phyloP scores from a whole-genome alignment of 2,888 invertebrate genomes.

The Calameuta filiformis region DNA sequence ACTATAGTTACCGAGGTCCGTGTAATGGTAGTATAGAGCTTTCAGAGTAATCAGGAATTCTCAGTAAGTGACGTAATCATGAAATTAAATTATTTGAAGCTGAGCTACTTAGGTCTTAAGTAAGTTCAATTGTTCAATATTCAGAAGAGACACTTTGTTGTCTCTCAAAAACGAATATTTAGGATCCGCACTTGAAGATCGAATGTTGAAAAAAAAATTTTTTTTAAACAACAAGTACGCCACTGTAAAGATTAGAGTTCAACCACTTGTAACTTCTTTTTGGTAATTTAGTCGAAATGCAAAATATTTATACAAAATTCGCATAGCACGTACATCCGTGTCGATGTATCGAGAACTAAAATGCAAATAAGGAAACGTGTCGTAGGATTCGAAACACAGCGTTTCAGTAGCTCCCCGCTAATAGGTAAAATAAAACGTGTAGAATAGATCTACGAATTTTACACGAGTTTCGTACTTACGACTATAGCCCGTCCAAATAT shows the following conservation, averaged over 20 bases:
- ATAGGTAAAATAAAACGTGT: too few species aligned
- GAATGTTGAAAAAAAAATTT: neutral
- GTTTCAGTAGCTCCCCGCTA: too few species aligned
- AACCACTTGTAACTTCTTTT: neutral
- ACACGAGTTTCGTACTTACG: neutral
- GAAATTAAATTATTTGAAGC: neutral
- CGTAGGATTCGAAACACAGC: neutral
- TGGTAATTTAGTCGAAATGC: neutral
- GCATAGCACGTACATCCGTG: neutral
- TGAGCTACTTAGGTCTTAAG: neutral
- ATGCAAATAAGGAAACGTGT: neutral
- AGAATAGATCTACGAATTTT: neutral
- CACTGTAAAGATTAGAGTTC: neutral
- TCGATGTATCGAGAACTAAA: neutral
- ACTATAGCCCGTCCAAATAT: neutral
- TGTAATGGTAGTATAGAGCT: neutral
- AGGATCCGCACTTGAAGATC: neutral
- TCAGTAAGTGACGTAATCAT: neutral
- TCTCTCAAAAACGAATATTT: neutral
- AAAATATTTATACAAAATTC: neutral
- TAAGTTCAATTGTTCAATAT: neutral
- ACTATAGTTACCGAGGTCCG: neutral
- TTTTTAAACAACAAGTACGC: neutral
- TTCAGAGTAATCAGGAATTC: neutral
- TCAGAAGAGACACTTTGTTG: too few species aligned